Base-by-base conservation (phyloP, 2,113 vertebrate genomes). In the Phalacrocorax brasilianus region DNA sequence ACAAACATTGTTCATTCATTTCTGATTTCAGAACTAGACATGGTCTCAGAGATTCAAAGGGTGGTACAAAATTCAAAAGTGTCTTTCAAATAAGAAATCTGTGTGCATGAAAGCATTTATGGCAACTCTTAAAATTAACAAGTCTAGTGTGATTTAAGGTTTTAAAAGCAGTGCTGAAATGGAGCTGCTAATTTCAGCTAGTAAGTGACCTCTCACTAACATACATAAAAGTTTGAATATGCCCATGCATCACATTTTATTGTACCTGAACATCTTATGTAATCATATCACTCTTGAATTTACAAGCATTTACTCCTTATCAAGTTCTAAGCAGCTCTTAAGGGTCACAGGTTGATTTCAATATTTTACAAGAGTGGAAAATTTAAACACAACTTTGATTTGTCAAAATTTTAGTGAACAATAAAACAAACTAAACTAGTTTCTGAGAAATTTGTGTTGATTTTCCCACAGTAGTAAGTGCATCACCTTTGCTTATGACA, bases 41-140 rank as follows among this genome's bases (percentile, higher is more conserved):
- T 38, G 9, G 45, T 72, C 38, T 72, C 21, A 33, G 24, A 67
- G 8, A 26, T 59, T 5, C 2, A 33, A 78, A 53, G 7, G 12
- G 6, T 40, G 17, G 7, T 30, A 59, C 8, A 79, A 59, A 62
- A 56, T 32, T 58, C n/a, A 13, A 50, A 81, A 82, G 15, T 7
- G 6, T 10, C 13, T 66, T 84, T 70, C 27, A 58, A 52, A 8
- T 5, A 40, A 14, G 33, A 90, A 70, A 81, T 56, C 40, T 27
- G 1, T 23, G 6, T 1, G 0, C 1, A 1, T 11, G 6, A n/a
- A 42, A 16, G 7, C 47, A 42, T 70, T 70, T 52, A 81, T 22
- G 8, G 27, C 15, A 94, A 56, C 18, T 59, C 26, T 55, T 50
- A 73, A 53, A 79, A 83, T 56, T 58, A 32, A 35, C 45, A 73